These are phyloP conservation scores for Meriones unguiculatus DNA, from an alignment of 2,113 vertebrate genomes.

Conservation along the genomic window DNA sequence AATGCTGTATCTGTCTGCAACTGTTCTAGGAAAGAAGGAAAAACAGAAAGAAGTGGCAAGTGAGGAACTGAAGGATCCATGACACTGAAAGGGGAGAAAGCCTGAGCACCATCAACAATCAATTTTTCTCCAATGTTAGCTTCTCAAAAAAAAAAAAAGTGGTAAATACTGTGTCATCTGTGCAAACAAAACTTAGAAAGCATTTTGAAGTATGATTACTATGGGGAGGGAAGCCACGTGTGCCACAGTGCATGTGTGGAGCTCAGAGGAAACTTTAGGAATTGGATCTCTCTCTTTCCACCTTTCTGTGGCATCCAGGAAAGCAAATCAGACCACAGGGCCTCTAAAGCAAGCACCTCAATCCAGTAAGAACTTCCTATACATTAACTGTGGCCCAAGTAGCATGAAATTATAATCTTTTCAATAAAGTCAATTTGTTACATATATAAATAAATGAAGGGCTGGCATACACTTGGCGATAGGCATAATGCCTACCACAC, in stretches of 20 bases:
- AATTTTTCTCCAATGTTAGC: not conserved
- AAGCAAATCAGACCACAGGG: not conserved
- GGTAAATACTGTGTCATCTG: not conserved
- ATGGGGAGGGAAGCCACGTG: not conserved
- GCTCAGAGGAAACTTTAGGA: not conserved
- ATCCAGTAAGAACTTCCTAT: not conserved
- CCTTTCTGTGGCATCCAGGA: not conserved
- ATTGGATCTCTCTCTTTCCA: not conserved
- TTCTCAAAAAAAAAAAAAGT: not conserved
- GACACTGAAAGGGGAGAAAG: not conserved
- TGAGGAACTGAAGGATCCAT: not conserved
- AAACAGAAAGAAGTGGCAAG: not conserved
- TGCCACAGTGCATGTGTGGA: too few species aligned
- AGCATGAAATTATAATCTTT: conserved; percentile 28
- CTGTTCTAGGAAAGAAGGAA: not conserved
- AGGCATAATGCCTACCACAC: not conserved
- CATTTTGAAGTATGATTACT: not conserved
- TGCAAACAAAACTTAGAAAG: not conserved
- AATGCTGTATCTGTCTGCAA: not conserved
- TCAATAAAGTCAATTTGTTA: conserved; percentile 7
- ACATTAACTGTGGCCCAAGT: not conserved
- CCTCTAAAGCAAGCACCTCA: not conserved
- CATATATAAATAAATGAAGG: not conserved
- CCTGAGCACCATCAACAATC: not conserved
- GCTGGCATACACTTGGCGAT: not conserved